Percentiles rank a stretch among this genome's conserved stretches.
phyloP scores from a whole-genome alignment of 2,113 vertebrate species.

The Paradoxurus hermaphroditus region DNA sequence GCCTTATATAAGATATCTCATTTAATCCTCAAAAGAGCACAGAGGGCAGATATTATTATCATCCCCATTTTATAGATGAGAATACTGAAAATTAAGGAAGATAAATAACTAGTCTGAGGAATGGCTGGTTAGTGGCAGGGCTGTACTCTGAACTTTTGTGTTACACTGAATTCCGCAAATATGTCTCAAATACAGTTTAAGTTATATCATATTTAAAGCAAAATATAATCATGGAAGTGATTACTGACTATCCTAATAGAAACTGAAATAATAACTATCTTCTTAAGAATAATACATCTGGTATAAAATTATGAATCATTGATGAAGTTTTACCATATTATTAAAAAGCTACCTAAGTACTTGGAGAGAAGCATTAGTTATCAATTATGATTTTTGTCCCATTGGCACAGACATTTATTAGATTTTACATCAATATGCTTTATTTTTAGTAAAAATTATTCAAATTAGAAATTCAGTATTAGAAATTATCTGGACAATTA shows the following conservation, averaged over 20 bases:
- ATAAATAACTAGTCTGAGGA: neutral
- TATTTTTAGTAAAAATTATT: neutral
- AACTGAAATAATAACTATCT: neutral
- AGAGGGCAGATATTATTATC: neutral
- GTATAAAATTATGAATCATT: neutral
- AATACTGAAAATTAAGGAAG: neutral
- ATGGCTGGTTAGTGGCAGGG: neutral
- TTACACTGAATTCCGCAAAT: neutral
- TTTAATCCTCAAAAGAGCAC: neutral
- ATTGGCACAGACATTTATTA: neutral
- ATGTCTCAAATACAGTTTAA: neutral
- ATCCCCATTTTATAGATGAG: neutral
- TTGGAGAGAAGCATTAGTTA: neutral
- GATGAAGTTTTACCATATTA: neutral
- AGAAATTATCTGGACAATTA: slow-evolving; percentile 4
- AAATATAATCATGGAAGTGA: neutral
- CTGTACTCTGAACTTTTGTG: neutral
- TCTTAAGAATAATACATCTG: neutral
- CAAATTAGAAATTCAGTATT: neutral
- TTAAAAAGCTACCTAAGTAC: neutral
- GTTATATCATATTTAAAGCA: neutral
- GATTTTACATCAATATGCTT: neutral
- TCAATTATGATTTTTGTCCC: neutral
- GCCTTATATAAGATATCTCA: neutral
- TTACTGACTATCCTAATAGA: neutral